Base-by-base conservation (phyloP, 2,113 vertebrate genomes). In the Gorsachius goisagi region DNA sequence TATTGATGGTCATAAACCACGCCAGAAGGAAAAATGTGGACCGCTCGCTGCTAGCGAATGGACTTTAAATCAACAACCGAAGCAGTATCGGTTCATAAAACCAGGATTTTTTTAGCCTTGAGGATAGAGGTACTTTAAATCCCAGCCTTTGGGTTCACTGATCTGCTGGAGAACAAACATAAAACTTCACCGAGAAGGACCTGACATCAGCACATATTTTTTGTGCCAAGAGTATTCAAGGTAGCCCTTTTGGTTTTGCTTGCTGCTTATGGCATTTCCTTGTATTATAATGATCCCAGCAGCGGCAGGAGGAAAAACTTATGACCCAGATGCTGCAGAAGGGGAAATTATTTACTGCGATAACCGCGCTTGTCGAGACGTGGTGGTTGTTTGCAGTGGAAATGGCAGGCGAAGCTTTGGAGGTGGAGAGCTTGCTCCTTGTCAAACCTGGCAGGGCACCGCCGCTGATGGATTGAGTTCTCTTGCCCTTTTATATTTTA, bases 11-110 rank as follows among this genome's bases (percentile, higher is more conserved):
- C 35, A 21, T 97, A 97, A 97, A 97, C 89, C 78, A 96, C 7
- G 66, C 95, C 91, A 90, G 90, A 44, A 92, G 93, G 82, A 86
- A 76, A 94, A 95, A 93, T 80, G 92, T 68, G 95, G 21, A 90
- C 95, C 83, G 93, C 89, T 93, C 1, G 12, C 93, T 97, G 84
- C 94, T 71, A 41, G 84, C 37, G 26, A 95, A 89, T 85, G 93
- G 94, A 80, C 93, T 97, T 97, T 97, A 97, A 97, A 97, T 97
- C 96, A 97, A 95, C 96, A 95, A n/a, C 87, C 1, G 20, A 73
- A 95, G 95, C 95, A 71, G 87, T 64, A 68, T 74, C 32, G 85
- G 93, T 96, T 95, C 96, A 97, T 97, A 97, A 97, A 97, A 88
- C 79, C 13, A 37, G 95, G 86, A 67, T 69, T 90, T 88, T 97